Conservation (phyloP, 1,140 invertebrate species). For the Trachymyrmex septentrionalis region DNA sequence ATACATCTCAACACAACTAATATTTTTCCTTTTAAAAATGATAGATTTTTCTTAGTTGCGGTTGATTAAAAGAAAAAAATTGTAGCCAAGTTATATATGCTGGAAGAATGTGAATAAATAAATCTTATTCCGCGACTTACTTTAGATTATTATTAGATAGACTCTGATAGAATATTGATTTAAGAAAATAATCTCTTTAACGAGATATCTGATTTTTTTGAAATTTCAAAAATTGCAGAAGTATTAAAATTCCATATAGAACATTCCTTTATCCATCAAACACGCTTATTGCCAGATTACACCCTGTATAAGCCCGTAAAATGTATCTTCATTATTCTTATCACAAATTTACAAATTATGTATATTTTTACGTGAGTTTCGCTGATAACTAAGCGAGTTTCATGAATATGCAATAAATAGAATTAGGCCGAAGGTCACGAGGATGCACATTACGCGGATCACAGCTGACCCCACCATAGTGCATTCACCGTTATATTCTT, state of each 20-base stretch:
- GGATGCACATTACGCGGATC: neutral
- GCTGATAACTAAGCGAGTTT: neutral
- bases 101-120: neutral
- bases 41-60: neutral
- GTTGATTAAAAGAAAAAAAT: neutral
- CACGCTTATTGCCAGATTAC: neutral
- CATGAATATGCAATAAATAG: slow-evolving; percentile 15
- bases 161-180: neutral
- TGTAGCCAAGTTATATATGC: neutral
- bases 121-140: neutral
- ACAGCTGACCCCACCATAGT: slow-evolving; percentile 7
- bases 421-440: slow-evolving; percentile 9
- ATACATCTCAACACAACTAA: neutral
- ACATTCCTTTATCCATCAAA: neutral
- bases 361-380: slow-evolving; percentile 4
- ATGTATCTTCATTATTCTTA: neutral
- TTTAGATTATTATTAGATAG: neutral
- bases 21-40: slow-evolving; percentile 2
- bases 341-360: slow-evolving; percentile 19
- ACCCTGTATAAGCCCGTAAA: neutral
- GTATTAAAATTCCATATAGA: neutral
- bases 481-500: slow-evolving; percentile 24
- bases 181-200: neutral
- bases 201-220: neutral
- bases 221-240: neutral